A percentile compares a stretch with the other conserved stretches of the same genome.
phyloP scores from a whole-genome alignment of 2,888 invertebrate species.

The Sphaerophoria rueppellii region DNA sequence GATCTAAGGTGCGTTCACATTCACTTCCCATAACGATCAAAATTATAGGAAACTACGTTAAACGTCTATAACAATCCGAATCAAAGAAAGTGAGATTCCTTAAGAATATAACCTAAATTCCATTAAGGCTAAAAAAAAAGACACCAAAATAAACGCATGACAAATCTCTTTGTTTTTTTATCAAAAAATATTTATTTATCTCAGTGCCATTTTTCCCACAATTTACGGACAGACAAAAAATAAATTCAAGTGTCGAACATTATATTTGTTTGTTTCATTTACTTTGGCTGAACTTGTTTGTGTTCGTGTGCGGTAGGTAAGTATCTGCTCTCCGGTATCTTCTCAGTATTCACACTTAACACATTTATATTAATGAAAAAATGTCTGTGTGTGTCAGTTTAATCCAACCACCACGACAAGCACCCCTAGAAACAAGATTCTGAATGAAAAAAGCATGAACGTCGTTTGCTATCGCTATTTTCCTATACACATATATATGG shows the following conservation, averaged over 20 bases:
- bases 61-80: too few species aligned
- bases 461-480: constrained; percentile 53
- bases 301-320: constrained; percentile 56
- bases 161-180: background rate
- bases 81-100: too few species aligned
- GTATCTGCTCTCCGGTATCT: constrained; percentile 28
- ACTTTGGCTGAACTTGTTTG: background rate
- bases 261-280: constrained; percentile 41
- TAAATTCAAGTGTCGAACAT: constrained; percentile 21
- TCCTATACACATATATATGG: constrained; percentile 20
- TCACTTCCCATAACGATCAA: too few species aligned
- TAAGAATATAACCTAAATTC: too few species aligned
- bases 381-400: background rate
- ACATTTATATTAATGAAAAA: too few species aligned
- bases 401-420: constrained; percentile 20
- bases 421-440: constrained; percentile 59
- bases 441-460: constrained; percentile 69
- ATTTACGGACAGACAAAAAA: constrained; percentile 29
- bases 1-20: background rate
- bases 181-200: constrained; percentile 14
- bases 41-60: too few species aligned
- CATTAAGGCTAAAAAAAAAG: background rate
- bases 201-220: constrained; percentile 39
- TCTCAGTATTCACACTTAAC: too few species aligned
- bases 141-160: background rate